Evolutionary conservation across 2,888 invertebrate species (phyloP), one percentile per base, ranked within the genome.

Genomic region (Troglohyphantes excavatus): DNA sequence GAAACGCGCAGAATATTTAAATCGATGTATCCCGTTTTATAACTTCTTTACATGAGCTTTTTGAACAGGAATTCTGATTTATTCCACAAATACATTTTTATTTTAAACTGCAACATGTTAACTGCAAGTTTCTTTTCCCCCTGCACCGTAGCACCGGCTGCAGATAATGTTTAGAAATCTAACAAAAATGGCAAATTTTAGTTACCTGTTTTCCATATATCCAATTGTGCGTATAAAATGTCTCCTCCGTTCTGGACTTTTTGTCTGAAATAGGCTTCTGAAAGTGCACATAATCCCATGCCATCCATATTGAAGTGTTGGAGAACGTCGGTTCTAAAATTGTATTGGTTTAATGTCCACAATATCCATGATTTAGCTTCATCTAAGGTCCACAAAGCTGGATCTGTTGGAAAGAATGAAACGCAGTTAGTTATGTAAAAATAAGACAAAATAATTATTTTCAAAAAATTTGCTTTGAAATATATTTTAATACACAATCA

Each of bases 331-430:
- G 95, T 95, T 17, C 96, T 96, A 91, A 92, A 91, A 23, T 92
- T 88, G 93, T 96, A 96, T 93, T 97, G 97, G 92, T 96, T 95
- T 90, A 96, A 95, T 92, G 97, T 97, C 96, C 97, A 97, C 93
- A 96, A 95, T 90, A 98, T 95, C 98, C 98, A 98, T 26, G 97
- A 95, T 92, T 96, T 96, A 72, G 97, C 98, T 93, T 98, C 96
- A 90, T 95, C 95, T 19, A 95, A 94, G 92, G 96, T 96, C 98
- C 98, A 98, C 92, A 96, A 95, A 93, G 95, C 95, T 91, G 98
- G 98, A 53, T 53, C 53, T 53, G n/a, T 53, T n/a, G 17, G 53
- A 53, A 53, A 5, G 17, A 53, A 53, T 17, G 17, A 53, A 53
- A 53, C 9, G 5, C 17, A 46, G 17, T 46, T 46, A 46, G 46